Evolutionary conservation across 2,888 invertebrate genomes (phyloP).

Genomic region (Drosophila multiciliata): DNA sequence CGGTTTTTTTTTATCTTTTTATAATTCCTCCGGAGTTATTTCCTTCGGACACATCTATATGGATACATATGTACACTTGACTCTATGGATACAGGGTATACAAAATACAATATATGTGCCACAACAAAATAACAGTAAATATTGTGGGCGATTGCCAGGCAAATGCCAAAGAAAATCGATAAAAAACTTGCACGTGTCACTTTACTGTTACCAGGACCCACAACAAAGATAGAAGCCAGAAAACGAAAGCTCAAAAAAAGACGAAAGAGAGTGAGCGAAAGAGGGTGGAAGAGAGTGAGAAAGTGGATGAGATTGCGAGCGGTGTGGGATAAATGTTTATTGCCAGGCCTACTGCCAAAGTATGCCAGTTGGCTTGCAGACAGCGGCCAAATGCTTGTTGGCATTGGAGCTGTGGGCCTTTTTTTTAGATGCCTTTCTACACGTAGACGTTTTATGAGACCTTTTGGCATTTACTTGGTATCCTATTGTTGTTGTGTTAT

Average conservation of each 20-base stretch:
- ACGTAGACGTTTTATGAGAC: slow-evolving; percentile 26
- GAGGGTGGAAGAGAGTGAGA: background rate
- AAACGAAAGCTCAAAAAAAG: slow-evolving; percentile 1
- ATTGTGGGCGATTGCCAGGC: slow-evolving; percentile 56
- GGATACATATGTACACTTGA: background rate
- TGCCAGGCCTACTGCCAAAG: slow-evolving; percentile 53
- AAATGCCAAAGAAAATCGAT: slow-evolving; percentile 66
- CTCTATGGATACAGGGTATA: background rate
- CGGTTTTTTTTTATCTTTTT: background rate
- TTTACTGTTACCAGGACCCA: slow-evolving; percentile 39
- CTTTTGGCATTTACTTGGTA: slow-evolving; percentile 49
- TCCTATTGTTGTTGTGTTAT: slow-evolving; percentile 31
- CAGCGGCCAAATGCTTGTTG: slow-evolving; percentile 36
- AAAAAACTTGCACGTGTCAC: slow-evolving; percentile 54
- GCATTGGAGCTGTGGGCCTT: slow-evolving; percentile 58
- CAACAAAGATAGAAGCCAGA: slow-evolving; percentile 22
- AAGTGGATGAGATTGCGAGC: background rate
- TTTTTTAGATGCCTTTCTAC: slow-evolving; percentile 26
- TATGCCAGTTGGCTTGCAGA: slow-evolving; percentile 55
- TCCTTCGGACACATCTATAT: background rate
- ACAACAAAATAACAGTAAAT: slow-evolving; percentile 66
- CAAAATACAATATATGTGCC: slow-evolving; percentile 30
- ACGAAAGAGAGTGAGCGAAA: background rate
- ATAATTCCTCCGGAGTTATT: background rate
- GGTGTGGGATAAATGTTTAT: slow-evolving; percentile 58